Evolutionary conservation across 2,888 invertebrate species (phyloP).

Genomic region (Anodontia alba): DNA sequence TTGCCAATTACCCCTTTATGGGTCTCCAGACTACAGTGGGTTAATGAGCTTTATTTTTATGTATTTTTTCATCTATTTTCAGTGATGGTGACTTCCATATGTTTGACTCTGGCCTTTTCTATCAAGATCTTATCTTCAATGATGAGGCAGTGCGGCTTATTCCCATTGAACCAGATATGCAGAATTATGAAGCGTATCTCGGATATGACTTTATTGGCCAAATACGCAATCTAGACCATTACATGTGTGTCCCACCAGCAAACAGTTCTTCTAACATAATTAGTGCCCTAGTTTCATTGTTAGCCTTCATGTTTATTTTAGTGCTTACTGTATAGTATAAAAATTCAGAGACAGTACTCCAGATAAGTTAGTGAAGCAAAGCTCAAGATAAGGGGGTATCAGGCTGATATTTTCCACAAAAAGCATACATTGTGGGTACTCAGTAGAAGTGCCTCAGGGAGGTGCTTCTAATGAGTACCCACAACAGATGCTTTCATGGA

Average conservation of each 20-base stretch:
- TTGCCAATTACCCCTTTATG: no score
- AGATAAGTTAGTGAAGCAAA: no score
- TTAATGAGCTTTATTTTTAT: no score
- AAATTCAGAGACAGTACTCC: background rate
- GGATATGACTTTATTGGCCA: slow-evolving; percentile 78
- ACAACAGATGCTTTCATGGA: no score
- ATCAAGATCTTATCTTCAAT: slow-evolving; percentile 97
- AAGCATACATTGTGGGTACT: no score
- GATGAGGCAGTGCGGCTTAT: slow-evolving; percentile 96
- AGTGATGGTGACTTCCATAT: slow-evolving; percentile 90
- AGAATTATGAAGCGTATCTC: slow-evolving; percentile 79
- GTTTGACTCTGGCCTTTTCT: slow-evolving; percentile 94
- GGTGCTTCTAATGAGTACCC: no score
- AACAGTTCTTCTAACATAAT: background rate
- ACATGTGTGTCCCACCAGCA: slow-evolving; percentile 75
- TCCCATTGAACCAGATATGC: slow-evolving; percentile 88
- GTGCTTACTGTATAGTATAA: background rate
- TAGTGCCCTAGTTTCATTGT: background rate
- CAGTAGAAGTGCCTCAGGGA: no score
- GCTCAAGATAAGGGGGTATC: no score
- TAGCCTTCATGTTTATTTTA: background rate
- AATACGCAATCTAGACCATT: slow-evolving; percentile 74
- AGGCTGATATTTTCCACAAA: no score
- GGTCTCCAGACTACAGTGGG: no score
- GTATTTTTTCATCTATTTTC: slow-evolving; percentile 51